Evolutionary conservation across 2,797 vertebrate species (phyloP), one percentile per base, ranked within the genome.

Genomic region (Discoglossus pictus): DNA sequence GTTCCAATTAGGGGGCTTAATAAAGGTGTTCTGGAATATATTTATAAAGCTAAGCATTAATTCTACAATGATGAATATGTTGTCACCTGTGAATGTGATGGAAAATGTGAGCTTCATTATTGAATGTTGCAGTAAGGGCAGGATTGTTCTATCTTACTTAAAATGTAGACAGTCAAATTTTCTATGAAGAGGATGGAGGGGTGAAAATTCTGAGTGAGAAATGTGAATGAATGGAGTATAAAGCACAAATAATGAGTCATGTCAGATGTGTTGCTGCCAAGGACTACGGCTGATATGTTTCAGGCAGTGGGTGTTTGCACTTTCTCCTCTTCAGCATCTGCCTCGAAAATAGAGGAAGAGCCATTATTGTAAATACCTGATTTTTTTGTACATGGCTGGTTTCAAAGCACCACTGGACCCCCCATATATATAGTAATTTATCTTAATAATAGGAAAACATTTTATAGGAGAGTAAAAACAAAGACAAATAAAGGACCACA

Each of bases 101-200:
- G 25, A 61, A 56, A 24, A 68, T 60, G 18, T 44, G 18, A 27
- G 24, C n/a, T 53, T 17, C 38, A 42, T 27, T 46, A 52, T 46
- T 42, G 13, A 10, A 3, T 10, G 35, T 7, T 21, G 25, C 18
- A 20, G 47, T 17, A 25, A 15, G 53, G n/a, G 21, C 47, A 21
- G 43, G 55, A 18, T 39, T 53, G 15, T 36, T 68, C 65, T 43
- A 53, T 68, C 65, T 53, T 68, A 61, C 56, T 68, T 68, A 61
- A 53, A 35, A 68, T 61, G 56, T 17, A 52, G 65, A 61, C 56
- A 68, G 40, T 46, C 47, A 61, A 27, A 61, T 68, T 54, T 68
- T 12, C 58, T 52, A 10, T 5, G 20, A 2, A 54, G 39, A 20
- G 13, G n/a, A 16, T 44, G 17, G 25, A 52, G 6, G 20, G 15